These are phyloP conservation scores for Neodiprion fabricii DNA, from an alignment of 1,140 invertebrate genomes.

Conservation along the genomic window DNA sequence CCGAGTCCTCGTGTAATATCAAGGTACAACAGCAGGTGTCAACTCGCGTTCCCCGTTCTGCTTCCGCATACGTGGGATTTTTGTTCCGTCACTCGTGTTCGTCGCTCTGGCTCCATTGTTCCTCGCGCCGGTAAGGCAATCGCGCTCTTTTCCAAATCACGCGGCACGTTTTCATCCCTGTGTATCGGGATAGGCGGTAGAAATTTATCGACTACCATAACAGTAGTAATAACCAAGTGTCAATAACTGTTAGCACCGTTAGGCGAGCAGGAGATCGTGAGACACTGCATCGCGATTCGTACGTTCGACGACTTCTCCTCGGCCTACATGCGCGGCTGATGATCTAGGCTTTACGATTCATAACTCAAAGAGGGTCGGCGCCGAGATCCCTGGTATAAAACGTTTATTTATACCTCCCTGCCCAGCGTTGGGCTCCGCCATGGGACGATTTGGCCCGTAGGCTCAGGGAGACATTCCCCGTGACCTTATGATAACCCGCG, in stretches of 20 bases:
- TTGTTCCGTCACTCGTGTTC: neutral
- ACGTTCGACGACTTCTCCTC: conserved; percentile 13
- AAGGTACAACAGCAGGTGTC: neutral
- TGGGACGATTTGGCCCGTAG: conserved; percentile 23
- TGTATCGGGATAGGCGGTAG: neutral
- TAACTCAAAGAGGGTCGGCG: conserved; percentile 43
- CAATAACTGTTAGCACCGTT: conserved; percentile 1
- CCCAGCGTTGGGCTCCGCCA: conserved; percentile 41
- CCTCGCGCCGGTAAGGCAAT: conserved; percentile 24
- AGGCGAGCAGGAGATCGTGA: neutral
- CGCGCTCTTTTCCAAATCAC: conserved; percentile 21
- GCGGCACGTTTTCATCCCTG: conserved; percentile 14
- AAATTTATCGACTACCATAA: neutral
- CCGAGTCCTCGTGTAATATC: neutral
- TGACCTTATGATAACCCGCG: no score
- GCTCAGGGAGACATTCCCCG: no score
- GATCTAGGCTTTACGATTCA: conserved; percentile 58
- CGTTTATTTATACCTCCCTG: conserved; percentile 60
- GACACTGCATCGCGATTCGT: conserved; percentile 33
- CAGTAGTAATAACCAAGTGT: conserved; percentile 3
- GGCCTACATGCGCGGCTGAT: conserved; percentile 44
- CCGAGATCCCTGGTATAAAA: conserved; percentile 49
- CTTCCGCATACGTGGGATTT: neutral
- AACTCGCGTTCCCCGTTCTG: neutral
- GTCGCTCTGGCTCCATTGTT: conserved; percentile 2